These are phyloP conservation scores for Heterodera carotae DNA, from an alignment of 1,140 invertebrate species.

Conservation along the genomic window DNA sequence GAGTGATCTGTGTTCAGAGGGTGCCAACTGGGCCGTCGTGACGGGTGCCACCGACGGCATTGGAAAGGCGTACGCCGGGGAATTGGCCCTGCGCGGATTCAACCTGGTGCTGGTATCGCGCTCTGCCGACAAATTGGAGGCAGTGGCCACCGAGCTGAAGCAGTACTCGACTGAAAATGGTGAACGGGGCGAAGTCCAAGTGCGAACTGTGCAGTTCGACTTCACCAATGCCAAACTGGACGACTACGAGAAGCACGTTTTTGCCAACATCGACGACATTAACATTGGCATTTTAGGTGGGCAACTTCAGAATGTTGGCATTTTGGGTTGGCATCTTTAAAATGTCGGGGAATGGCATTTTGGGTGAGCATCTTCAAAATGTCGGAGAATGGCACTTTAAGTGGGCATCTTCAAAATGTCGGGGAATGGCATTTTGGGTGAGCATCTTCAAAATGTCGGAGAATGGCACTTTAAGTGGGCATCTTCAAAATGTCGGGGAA, in stretches of 20 bases:
- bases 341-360: too few relatives aligned
- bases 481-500: too few relatives aligned
- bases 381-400: too few relatives aligned
- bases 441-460: too few relatives aligned
- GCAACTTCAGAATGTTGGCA: background rate
- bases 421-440: too few relatives aligned
- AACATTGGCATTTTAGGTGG: constrained; percentile 47
- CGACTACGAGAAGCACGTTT: constrained; percentile 42
- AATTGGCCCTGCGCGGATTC: constrained; percentile 56
- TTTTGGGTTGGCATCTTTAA: too few relatives aligned
- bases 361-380: too few relatives aligned
- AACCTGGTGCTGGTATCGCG: constrained; percentile 59
- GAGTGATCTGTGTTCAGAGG: constrained; percentile 24
- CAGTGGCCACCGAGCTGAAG: constrained; percentile 51
- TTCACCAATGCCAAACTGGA: constrained; percentile 49
- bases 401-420: too few relatives aligned
- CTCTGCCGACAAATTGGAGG: constrained; percentile 51
- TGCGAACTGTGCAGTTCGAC: constrained; percentile 53
- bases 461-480: too few relatives aligned
- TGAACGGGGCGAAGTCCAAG: constrained; percentile 24
- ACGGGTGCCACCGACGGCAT: constrained; percentile 62
- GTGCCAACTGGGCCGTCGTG: constrained; percentile 58
- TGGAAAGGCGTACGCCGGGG: constrained; percentile 58
- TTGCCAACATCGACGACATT: constrained; percentile 33
- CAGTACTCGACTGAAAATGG: constrained; percentile 10